A percentile compares a stretch with the other conserved stretches of the same genome.
These are phyloP conservation scores for Monomorium pharaonis DNA, from an alignment of 1,140 invertebrate species.

Conservation along the genomic window DNA sequence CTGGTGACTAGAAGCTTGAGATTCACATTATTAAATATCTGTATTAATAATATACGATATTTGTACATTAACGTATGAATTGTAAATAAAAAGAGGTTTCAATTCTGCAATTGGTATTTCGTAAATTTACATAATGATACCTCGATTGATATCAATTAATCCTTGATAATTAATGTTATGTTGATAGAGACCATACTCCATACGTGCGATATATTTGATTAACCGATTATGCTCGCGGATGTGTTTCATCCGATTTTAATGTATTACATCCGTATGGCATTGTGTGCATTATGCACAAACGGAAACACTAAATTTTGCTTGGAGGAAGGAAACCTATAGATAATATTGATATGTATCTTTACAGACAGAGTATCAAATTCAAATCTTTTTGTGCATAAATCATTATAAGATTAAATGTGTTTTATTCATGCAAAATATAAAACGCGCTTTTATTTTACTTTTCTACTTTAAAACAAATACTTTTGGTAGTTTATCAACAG, in stretches of 20 bases:
- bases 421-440: slow-evolving; percentile 17
- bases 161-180: slow-evolving; percentile 30
- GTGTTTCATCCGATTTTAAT: slow-evolving; percentile 12
- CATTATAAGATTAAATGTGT: not conserved
- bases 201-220: not conserved
- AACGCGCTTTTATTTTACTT: not conserved
- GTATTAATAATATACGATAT: not conserved
- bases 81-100: slow-evolving; percentile 12
- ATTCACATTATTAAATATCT: slow-evolving; percentile 13
- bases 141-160: slow-evolving; percentile 23
- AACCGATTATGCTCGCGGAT: slow-evolving; percentile 12
- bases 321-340: not conserved
- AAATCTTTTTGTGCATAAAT: not conserved
- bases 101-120: not conserved
- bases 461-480: not conserved
- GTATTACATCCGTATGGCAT: not conserved
- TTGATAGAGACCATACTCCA: not conserved
- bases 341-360: not conserved
- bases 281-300: not conserved
- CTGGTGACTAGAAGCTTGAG: too few species aligned
- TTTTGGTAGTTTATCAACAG: not conserved
- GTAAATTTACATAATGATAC: slow-evolving; percentile 13
- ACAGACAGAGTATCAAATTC: not conserved
- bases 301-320: not conserved
- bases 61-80: slow-evolving; percentile 12